Evolutionary conservation across 2,888 invertebrate species (phyloP), one percentile per base, ranked within the genome.

Genomic region (Harpalus rubripes): DNA sequence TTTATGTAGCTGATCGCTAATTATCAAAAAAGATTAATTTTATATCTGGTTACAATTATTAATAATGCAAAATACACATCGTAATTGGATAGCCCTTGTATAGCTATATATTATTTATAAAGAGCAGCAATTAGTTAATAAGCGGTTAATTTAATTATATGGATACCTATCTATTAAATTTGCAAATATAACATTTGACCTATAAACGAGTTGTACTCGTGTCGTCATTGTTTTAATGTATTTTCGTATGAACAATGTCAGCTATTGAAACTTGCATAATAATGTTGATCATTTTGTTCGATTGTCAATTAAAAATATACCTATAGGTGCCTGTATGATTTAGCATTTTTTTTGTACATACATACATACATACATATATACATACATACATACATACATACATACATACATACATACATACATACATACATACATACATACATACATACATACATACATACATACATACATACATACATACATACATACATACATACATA

Each of bases 181-280:
- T 58, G 58, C 58, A 10, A 58, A 52, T 52, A 52, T 56, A n/a
- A 52, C 15, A 59, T 59, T 59, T 59, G n/a, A 15, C 59, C 59
- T 59, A 59, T 59, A 59, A 59, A 59, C 59, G 59, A 59, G 59
- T 15, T 59, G n/a, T 16, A 15, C 22, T 58, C 59, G 15, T 59
- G n/a, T n/a, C n/a, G n/a, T 59, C 7, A 15, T 59, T 59, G 18
- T 59, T 59, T 59, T 59, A 59, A 15, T 59, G 18, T 16, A 15
- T 59, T 59, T 59, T 59, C n/a, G 1, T 16, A 59, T 15, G 18
- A n/a, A 18, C 18, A 16, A 18, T 59, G n/a, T 58, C n/a, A 7
- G 1, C 2, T 44, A 52, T 52, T 52, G 12, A 10, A 52, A 52
- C 10, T 52, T 1, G 6, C 10, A 44, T 5, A 10, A 6, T n/a